Evolutionary conservation across 2,113 vertebrate species (phyloP), one percentile per base, ranked within the genome.

Genomic region (Garra rufa): DNA sequence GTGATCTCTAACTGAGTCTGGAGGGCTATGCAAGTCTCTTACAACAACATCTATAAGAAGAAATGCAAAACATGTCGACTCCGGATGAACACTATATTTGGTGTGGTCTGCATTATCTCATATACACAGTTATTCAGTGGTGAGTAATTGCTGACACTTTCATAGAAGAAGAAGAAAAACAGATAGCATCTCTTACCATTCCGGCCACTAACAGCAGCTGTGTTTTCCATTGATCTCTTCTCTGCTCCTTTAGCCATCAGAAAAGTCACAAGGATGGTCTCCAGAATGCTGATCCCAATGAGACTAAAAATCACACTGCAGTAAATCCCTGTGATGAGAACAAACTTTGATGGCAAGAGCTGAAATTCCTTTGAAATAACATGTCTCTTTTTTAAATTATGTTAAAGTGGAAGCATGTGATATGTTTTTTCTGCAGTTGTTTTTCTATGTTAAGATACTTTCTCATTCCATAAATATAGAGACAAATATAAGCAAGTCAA

Each of bases 251-350:
- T 17, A 13, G 43, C 10, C 61, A 14, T 43, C 21, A 84, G 75
- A 70, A 55, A 84, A 77, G 1, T 78, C 61, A 84, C 83, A 70
- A 84, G 11, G 6, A 84, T 78, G 30, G 75, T 69, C 83, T 84
- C 59, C 48, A 84, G 30, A 19, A 84, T 76, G 61, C 83, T 57
- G 34, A 84, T 43, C 9, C 44, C 34, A 28, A 50, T 84, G 6
- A 84, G 65, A 67, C 19, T 57, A 6, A 84, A 84, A 44, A 84
- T 70, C 3, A 9, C 9, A 70, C 7, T 44, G 41, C 74, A 84
- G 24, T 70, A 84, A 67, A 69, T 7, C 9, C 83, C 83, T 84
- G 50, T 24, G 17, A n/a, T n/a, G n/a, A n/a, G n/a, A n/a, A n/a
- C n/a, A n/a, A n/a, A n/a, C n/a, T n/a, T n/a, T n/a, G n/a, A n/a